A percentile compares a stretch with the other conserved stretches of the same genome.
Conservation (phyloP, 2,888 invertebrate species). For the Diabrotica balteata region DNA sequence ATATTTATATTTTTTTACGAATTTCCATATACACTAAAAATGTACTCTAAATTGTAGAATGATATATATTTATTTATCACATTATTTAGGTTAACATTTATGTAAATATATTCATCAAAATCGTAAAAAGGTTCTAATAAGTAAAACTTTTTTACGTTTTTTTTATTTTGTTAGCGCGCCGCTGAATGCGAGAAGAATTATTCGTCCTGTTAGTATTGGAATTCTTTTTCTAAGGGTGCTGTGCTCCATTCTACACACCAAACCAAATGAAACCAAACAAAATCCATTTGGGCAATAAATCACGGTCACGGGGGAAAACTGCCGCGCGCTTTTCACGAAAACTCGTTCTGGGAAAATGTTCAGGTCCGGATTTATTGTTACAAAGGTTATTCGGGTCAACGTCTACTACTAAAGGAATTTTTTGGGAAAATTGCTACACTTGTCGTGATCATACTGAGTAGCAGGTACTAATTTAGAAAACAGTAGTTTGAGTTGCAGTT, state of each 20-base stretch:
- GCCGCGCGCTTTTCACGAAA: conserved; percentile 34
- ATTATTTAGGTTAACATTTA: too few species aligned
- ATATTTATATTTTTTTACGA: too few species aligned
- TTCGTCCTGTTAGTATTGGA: conserved; percentile 25
- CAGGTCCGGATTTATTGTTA: conserved; percentile 25
- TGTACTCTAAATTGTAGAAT: too few species aligned
- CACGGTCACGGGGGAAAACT: conserved; percentile 46
- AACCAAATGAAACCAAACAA: conserved; percentile 45
- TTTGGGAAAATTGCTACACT: too few species aligned
- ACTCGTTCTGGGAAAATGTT: conserved; percentile 23
- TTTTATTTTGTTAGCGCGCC: neutral
- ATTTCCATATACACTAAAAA: too few species aligned
- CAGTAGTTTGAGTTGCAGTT: too few species aligned
- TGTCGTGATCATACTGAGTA: too few species aligned
- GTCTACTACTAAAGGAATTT: conserved; percentile 1
- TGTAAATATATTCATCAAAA: too few species aligned
- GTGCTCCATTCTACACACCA: conserved; percentile 26
- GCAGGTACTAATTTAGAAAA: too few species aligned
- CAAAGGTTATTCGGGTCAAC: conserved; percentile 16
- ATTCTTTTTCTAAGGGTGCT: conserved; percentile 32
- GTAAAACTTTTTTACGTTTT: too few species aligned
- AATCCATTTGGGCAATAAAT: conserved; percentile 45
- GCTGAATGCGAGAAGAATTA: conserved; percentile 14
- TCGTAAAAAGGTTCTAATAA: too few species aligned
- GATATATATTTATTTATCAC: too few species aligned